These are phyloP conservation scores for Cordilura impudica DNA, from an alignment of 2,888 invertebrate species.

Conservation along the genomic window DNA sequence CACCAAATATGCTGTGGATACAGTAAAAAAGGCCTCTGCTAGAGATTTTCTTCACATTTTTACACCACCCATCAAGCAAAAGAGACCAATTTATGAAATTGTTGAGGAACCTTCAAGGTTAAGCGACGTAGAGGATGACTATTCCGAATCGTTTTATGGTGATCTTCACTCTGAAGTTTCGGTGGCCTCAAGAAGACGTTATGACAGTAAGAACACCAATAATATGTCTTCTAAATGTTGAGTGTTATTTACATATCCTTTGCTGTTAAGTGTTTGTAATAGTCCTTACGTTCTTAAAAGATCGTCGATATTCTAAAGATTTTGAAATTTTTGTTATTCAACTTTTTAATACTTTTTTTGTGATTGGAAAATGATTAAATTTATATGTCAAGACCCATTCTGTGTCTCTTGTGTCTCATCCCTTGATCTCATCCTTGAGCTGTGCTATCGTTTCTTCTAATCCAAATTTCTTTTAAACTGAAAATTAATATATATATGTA, in stretches of 20 bases:
- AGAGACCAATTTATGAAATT: slow-evolving; percentile 76
- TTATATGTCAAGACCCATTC: too few relatives aligned
- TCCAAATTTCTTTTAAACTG: background rate
- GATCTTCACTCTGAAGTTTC: slow-evolving; percentile 43
- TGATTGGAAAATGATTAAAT: too few relatives aligned
- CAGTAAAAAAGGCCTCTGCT: slow-evolving; percentile 77
- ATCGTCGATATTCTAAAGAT: background rate
- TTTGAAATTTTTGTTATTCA: background rate
- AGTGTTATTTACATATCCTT: background rate
- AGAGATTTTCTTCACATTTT: slow-evolving; percentile 77
- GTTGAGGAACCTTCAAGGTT: slow-evolving; percentile 72
- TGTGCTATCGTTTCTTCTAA: background rate
- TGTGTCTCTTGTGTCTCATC: too few relatives aligned
- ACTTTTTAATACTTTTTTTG: too few relatives aligned
- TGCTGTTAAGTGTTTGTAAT: background rate
- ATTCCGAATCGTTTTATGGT: slow-evolving; percentile 48
- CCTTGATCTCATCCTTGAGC: background rate
- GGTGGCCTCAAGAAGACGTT: slow-evolving; percentile 40
- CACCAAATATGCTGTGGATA: slow-evolving; percentile 77
- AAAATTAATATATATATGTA: too few relatives aligned
- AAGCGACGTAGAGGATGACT: slow-evolving; percentile 56
- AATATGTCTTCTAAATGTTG: background rate
- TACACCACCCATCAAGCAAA: slow-evolving; percentile 74
- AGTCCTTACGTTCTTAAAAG: background rate
- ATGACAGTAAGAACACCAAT: slow-evolving; percentile 46